Evolutionary conservation across 2,888 invertebrate species (phyloP), one percentile per base, ranked within the genome.

Genomic region (Sipha maydis): DNA sequence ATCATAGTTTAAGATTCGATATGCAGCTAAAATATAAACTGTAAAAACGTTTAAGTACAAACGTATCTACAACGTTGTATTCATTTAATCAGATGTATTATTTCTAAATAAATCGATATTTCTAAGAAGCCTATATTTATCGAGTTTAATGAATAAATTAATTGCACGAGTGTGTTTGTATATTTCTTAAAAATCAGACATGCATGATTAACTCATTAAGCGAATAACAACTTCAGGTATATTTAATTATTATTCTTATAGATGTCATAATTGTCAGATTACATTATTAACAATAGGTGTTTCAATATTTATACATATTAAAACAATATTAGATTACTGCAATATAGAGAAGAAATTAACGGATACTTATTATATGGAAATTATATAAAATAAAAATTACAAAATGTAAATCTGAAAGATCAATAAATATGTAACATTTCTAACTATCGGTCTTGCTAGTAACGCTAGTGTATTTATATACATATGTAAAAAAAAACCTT

Each of bases 221-320:
- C 25, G 17, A 38, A 80, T 11, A 80, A 80, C 80, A 67, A 67
- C 61, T 80, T n/a, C 34, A 80, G 61, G 34, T 61, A 25, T 11
- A 34, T 73, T 73, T 21, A 21, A 21, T 73, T 31, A 38, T 34
- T 73, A 21, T 38, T 73, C 73, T 14, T 34, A 79, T 25, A 25
- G 14, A 79, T 80, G 61, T 80, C 80, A 80, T 80, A 80, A 67
- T 38, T 38, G 31, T 67, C 79, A 67, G 80, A 38, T 80, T 80
- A 67, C 80, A 38, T 67, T 7, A 41, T 61, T 61, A 78, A 78
- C 31, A 56, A 78, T n/a, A 48, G 14, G n/a, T 76, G n/a, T n/a
- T 14, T 2, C 41, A 41, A 41, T 76, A n/a, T 76, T 17, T 11
- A 1, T 48, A 14, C 48, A 48, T 48, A 11, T 48, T 14, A 48